Base-by-base conservation (phyloP, 2,797 vertebrate species). In the Crocodylus rhombifer region DNA sequence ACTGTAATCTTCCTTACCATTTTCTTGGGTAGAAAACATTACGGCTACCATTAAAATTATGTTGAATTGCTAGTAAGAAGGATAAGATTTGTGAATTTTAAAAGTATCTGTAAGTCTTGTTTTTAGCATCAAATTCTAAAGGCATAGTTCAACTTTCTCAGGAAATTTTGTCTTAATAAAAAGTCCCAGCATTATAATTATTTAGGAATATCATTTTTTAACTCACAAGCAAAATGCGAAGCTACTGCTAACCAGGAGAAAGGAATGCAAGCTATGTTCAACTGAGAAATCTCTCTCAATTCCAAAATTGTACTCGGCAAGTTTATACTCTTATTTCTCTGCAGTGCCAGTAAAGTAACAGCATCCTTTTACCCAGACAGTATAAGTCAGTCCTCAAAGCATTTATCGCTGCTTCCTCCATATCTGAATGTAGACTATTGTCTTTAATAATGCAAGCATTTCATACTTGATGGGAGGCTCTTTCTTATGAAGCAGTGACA, bases 11-110 rank as follows among this genome's bases (percentile, higher is more conserved):
- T 42, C 36, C 36, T 58, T 26, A 5, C 42, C 57, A 21, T 94
- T 95, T 93, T 82, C 80, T 64, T 86, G 73, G 80, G 84, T 76
- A 80, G 25, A 82, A 91, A 94, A 86, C 23, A 16, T 16, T 20
- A 14, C 77, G 30, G 5, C 10, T 55, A 63, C 25, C 20, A 26
- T 33, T 25, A 65, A 21, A 90, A 71, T 14, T 80, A 17, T 76
- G 65, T 77, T 88, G 86, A 92, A 74, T 88, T 79, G 74, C 79
- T 84, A 51, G 1, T 75, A 36, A 75, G 21, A 30, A 0, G 14
- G 74, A 55, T 77, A 16, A 87, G 20, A 71, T 8, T 42, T 14
- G 67, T 14, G 21, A 42, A 16, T 73, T 73, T 57, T 4, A 20
- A 61, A 92, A 89, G 25, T 14, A 20, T 6, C 4, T 73, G 8